Conservation (phyloP, 2,113 vertebrate genomes). For the Labeo catla region DNA sequence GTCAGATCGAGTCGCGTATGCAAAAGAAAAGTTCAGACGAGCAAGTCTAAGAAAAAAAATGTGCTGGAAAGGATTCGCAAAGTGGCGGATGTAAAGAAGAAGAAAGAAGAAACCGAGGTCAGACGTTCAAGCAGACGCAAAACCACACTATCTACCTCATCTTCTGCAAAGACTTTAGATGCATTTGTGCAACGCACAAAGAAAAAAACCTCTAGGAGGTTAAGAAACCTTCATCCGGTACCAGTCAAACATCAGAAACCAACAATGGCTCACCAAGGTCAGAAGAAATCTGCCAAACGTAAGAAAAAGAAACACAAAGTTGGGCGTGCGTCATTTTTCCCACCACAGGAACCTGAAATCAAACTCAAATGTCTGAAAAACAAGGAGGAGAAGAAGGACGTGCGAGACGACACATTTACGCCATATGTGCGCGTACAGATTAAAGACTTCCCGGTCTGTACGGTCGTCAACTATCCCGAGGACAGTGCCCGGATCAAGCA, state of each 20-base stretch:
- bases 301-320: constrained; percentile 62
- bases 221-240: neutral
- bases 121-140: constrained; percentile 52
- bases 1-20: constrained; percentile 61
- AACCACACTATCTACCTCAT: constrained; percentile 72
- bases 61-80: constrained; percentile 21
- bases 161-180: constrained; percentile 58
- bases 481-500: constrained; percentile 57
- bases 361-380: constrained; percentile 74
- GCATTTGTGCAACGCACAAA: constrained; percentile 13
- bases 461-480: constrained; percentile 75
- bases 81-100: constrained; percentile 21
- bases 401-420: constrained; percentile 67
- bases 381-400: constrained; percentile 73
- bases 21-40: constrained; percentile 54
- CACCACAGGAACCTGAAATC: constrained; percentile 79
- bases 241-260: constrained; percentile 9
- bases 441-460: constrained; percentile 65
- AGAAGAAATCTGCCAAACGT: constrained; percentile 65
- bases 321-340: constrained; percentile 66
- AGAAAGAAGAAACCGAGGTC: constrained; percentile 52
- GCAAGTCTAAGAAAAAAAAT: constrained; percentile 25
- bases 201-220: constrained; percentile 30
- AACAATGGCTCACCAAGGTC: neutral
- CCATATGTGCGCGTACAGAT: constrained; percentile 70